Base-by-base conservation (phyloP, 2,797 vertebrate genomes). In the Anas bahamensis region DNA sequence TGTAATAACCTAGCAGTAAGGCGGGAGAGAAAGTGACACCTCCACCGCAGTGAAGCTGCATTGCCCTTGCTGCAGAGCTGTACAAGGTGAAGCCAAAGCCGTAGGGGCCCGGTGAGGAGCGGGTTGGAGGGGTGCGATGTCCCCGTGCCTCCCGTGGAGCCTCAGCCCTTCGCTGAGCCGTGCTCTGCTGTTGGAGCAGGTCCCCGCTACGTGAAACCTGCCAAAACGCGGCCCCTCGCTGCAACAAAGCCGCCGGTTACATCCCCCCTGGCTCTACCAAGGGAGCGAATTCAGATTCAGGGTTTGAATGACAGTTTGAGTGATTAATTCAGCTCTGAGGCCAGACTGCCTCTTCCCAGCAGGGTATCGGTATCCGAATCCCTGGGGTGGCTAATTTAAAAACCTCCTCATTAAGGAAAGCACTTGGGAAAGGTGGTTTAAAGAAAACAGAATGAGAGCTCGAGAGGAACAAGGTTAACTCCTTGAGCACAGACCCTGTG, bases 351-450 rank as follows among this genome's bases (percentile, higher is more conserved):
- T 77, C 88, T 75, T 89, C 83, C 57, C 86, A 75, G 82, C 63
- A 72, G 83, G 70, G 52, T 8, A 23, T 31, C 1, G 0, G 35
- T 72, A 69, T 28, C 52, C 0, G 2, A 59, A 71, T 80, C 88
- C 86, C 86, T 8, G 23, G 21, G 5, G 88, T 61, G 46, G 75
- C 59, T 83, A 17, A 63, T 87, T 74, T 66, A 35, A 91, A 94
- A 77, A 82, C 72, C 29, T 84, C 31, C 83, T 95, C 86, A 60
- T 86, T 91, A 92, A 71, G 44, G 19, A 93, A 89, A 93, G 65
- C 90, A 39, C 69, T 84, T 72, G 88, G 83, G 91, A 59, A 86
- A 56, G 86, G 72, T 74, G 75, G 68, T 13, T 92, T 41, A 66
- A 60, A 82, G 85, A 70, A 33, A 89, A 86, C 52, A 86, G 83